Base-by-base conservation (phyloP, 2,888 invertebrate genomes). In the Anthophora plumipes region DNA sequence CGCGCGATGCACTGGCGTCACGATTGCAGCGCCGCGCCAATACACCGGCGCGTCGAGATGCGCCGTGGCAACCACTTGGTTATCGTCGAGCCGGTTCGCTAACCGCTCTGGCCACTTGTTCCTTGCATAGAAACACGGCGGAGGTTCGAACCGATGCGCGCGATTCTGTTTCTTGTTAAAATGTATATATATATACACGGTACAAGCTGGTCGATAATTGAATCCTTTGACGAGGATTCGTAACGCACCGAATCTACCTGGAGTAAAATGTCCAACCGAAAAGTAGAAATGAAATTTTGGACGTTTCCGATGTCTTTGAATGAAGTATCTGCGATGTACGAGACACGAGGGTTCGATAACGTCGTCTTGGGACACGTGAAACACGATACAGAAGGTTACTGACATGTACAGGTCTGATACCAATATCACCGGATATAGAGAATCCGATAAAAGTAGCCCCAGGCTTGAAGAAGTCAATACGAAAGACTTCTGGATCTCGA, bases 1-100 rank as follows among this genome's bases (percentile, higher is more conserved):
- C 90, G 89, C 90, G 85, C 91, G 89, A 86, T 86, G 85, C 79
- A 91, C 91, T 91, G 91, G 83, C 77, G 37, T 73, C 71, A 74
- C 90, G 92, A 90, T 88, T 73, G 90, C 91, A 90, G 90, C 91
- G 91, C 91, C 89, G 85, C 88, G 86, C 71, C 68, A 73, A 76
- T 73, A 74, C 73, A 70, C 74, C 70, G 80, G 75, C 87, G 86
- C 87, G 72, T 68, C 41, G 54, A 48, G 77, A 70, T 84, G 85
- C 85, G 85, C 84, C 75, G 83, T 77, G 57, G 80, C 72, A 63
- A 74, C 77, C 84, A 20, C 69, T 72, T 37, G 82, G 77, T 46
- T 31, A 74, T 54, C 68, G 63, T 57, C 70, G 68, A 76, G 84
- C 84, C 86, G 84, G 84, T 86, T 86, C 78, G 77, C 68, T 43